Evolutionary conservation across 2,888 invertebrate genomes (phyloP).

Genomic region (Tricholauxania praeusta): DNA sequence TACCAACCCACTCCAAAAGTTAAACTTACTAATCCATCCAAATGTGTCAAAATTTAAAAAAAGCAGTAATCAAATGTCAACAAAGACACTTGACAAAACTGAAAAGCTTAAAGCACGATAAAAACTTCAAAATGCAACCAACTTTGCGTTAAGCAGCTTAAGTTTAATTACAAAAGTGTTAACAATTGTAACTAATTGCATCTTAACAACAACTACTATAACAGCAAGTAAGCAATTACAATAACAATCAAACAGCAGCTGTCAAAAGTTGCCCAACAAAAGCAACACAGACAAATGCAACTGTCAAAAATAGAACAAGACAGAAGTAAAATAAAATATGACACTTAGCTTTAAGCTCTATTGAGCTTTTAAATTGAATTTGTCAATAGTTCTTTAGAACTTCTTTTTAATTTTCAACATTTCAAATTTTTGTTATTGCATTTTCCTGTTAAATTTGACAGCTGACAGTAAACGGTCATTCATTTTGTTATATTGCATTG

Average conservation of each 20-base stretch:
- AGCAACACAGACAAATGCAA: slow-evolving; percentile 27
- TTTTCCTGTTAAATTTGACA: slow-evolving; percentile 17
- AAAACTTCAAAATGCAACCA: background rate
- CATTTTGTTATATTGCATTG: slow-evolving; percentile 22
- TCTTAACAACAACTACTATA: slow-evolving; percentile 42
- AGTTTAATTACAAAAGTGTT: slow-evolving; percentile 44
- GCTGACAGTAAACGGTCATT: slow-evolving; percentile 29
- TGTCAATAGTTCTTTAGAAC: background rate
- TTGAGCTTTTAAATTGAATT: slow-evolving; percentile 4
- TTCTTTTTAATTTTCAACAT: background rate
- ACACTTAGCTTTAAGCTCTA: slow-evolving; percentile 27
- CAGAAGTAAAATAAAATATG: slow-evolving; percentile 25
- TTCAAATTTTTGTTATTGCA: background rate
- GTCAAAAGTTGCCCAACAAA: slow-evolving; percentile 49
- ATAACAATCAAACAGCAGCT: slow-evolving; percentile 52
- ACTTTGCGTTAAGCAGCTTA: background rate
- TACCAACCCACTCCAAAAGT: too few relatives aligned
- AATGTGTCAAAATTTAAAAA: background rate
- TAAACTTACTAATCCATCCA: too few relatives aligned
- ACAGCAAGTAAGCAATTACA: slow-evolving; percentile 45
- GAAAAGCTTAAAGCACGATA: background rate
- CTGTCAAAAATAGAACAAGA: slow-evolving; percentile 10
- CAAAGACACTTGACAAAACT: slow-evolving; percentile 52
- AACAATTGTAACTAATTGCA: slow-evolving; percentile 53
- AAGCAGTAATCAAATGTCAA: slow-evolving; percentile 47